Base-by-base conservation (phyloP, 1,140 invertebrate genomes). In the Saccostrea echinata region DNA sequence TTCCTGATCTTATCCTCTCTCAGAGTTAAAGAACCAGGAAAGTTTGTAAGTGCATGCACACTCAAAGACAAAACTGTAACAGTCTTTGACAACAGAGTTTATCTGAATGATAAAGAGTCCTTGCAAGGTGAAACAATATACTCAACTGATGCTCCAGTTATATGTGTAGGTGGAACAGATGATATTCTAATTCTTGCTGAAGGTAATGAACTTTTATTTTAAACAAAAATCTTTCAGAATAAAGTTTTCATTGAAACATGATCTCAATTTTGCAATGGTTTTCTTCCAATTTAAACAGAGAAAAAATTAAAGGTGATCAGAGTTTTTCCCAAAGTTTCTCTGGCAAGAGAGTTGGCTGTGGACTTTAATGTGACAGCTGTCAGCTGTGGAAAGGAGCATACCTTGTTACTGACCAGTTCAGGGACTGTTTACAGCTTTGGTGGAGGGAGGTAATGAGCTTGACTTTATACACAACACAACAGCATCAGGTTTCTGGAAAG, bases 381-480 rank as follows among this genome's bases (percentile, higher is more conserved):
- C 21, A 87, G 85, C 43, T 89, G 88, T 87, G 88, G 88, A 0
- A 89, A 89, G 53, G 88, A 89, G 35, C 88, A 89, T 85, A 51
- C 68, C 9, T 80, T 89, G 51, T 18, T 89, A 3, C 21, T 86
- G 52, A 82, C 30, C 27, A 43, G 21, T 9, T 57, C 64, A n/a
- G 86, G 88, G 16, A 13, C 55, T 27, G 76, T 89, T 4, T 87
- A 86, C 27, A 84, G 81, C 43, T 89, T 57, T 84, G 88, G 88
- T 8, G 86, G 86, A 55, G 88, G 88, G 30, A 89, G 85, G 88
- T 87, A 84, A 76, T 51, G 35, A n/a, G n/a, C n/a, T n/a, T n/a
- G n/a, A n/a, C n/a, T n/a, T n/a, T n/a, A n/a, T n/a, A n/a, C n/a
- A n/a, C n/a, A n/a, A n/a, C n/a, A n/a, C n/a, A n/a, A n/a, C n/a